Base-by-base conservation (phyloP, 2,888 invertebrate genomes). In the Perithous albicinctus region DNA sequence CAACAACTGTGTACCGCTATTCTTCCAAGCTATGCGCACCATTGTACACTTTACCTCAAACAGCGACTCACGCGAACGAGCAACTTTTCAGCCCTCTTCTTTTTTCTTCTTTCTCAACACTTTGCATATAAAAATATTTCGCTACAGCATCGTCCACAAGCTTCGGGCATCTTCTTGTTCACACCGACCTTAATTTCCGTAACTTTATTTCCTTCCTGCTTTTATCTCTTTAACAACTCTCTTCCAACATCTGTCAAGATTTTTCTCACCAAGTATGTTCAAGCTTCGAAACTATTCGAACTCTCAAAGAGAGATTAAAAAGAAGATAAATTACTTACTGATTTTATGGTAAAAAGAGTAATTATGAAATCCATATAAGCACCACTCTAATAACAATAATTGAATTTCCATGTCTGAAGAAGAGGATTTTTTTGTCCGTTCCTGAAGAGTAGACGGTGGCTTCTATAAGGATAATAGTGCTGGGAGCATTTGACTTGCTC, bases 51-150 rank as follows among this genome's bases (percentile, higher is more conserved):
- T 26, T 54, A 5, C 54, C 29, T 29, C 8, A 18, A 15, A 15
- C 32, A 32, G 32, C 6, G 29, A 15, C 29, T 56, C 8, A 59
- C 32, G 29, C 32, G 2, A 29, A n/a, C 32, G 18, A 15, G 8
- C 32, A 59, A 59, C 35, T 59, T 59, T 59, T 10, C 2, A 15
- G 2, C n/a, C 23, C 23, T 20, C 10, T 7, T 32, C 18, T 2
- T 59, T 59, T 7, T 56, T 61, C 38, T 12, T 23, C 15, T 18
- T 20, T 2, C 18, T 38, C 41, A 12, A n/a, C 41, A 41, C 63
- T 63, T 63, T 63, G 35, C 18, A 61, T 61, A 3, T 18, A 38
- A 38, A 61, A 61, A 61, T 61, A 29, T 67, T 29, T 43, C 51
- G 18, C 41, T 46, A 43, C 23, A 46, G 41, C 67, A 43, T 56